Conservation (phyloP, 2,888 invertebrate species). For the Helleia helle region DNA sequence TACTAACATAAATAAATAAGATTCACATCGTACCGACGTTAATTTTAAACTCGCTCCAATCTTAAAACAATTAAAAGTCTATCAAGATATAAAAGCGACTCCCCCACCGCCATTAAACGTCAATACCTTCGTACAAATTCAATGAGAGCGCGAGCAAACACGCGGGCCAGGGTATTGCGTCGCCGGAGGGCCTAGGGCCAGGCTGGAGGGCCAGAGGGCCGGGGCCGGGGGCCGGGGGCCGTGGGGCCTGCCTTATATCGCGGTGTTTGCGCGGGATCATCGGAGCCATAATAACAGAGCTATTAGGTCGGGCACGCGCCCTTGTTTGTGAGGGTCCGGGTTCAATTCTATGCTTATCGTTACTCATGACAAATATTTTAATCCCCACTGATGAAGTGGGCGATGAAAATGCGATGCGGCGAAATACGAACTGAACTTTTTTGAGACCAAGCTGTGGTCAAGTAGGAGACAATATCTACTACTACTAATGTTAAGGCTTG, state of each 20-base stretch:
- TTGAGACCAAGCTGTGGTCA: no score
- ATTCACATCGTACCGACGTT: no score
- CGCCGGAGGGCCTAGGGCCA: not conserved
- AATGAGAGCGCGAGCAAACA: slow-evolving; percentile 36
- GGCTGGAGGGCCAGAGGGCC: slow-evolving; percentile 22
- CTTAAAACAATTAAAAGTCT: slow-evolving; percentile 5
- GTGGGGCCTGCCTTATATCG: slow-evolving; percentile 23
- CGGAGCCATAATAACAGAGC: slow-evolving; percentile 41
- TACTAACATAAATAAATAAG: no score
- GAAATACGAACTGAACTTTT: no score
- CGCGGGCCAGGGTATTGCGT: slow-evolving; percentile 26
- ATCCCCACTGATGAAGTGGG: no score
- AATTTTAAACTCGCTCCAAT: no score
- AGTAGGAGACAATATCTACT: no score
- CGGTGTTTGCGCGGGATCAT: slow-evolving; percentile 38
- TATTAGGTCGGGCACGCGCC: slow-evolving; percentile 41
- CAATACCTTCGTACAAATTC: slow-evolving; percentile 36
- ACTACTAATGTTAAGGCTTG: no score
- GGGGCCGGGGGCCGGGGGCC: slow-evolving; percentile 24
- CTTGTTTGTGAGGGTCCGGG: slow-evolving; percentile 12
- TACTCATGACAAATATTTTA: no score
- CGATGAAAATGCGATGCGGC: no score
- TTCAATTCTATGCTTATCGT: slow-evolving; percentile 15
- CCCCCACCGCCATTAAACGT: slow-evolving; percentile 15
- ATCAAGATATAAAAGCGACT: not conserved